Evolutionary conservation across 2,888 invertebrate genomes (phyloP), one percentile per base, ranked within the genome.

Genomic region (Drosophila siamana): DNA sequence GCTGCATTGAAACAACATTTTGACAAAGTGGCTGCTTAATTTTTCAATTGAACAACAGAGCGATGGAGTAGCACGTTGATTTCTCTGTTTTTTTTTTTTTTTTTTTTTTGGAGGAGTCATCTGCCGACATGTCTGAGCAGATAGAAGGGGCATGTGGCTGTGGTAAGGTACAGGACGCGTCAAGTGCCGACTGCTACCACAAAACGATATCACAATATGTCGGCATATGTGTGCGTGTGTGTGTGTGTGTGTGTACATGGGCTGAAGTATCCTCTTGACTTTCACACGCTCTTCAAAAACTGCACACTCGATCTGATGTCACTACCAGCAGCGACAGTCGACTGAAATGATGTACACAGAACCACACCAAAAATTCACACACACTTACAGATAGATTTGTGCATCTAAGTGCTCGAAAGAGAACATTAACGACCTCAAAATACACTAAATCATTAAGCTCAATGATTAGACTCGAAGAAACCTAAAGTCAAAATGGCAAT

Each of bases 11-110:
- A 78, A 73, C 71, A 75, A 78, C 79, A 81, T 84, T 83, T 85
- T 85, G 84, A 85, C 76, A 85, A 85, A 85, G 84, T 85, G 87
- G 67, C 84, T 87, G 87, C 78, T 85, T 85, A 87, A 85, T 82
- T 85, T 85, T 82, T 87, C 87, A 80, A 87, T 80, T 82, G 80
- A 72, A 61, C 52, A 48, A 57, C 2, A 43, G 22, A 44, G 33
- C 6, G 15, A 2, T 9, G 30, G 36, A 38, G 13, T 0, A 13
- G 43, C 4, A n/a, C 4, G 33, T 33, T 33, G 11, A 19, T 19
- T 19, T n/a, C n/a, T n/a, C n/a, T n/a, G n/a, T n/a, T n/a, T 30
- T 30, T 9, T 30, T 33, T 33, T 33, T 9, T 28, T 9, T 7
- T 7, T 1, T 9, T 28, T 28, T 28, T 28, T 8, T 8, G 50